These are phyloP conservation scores for Lepilemur septentrionalis DNA, from an alignment of 2,797 vertebrate genomes.

Conservation along the genomic window DNA sequence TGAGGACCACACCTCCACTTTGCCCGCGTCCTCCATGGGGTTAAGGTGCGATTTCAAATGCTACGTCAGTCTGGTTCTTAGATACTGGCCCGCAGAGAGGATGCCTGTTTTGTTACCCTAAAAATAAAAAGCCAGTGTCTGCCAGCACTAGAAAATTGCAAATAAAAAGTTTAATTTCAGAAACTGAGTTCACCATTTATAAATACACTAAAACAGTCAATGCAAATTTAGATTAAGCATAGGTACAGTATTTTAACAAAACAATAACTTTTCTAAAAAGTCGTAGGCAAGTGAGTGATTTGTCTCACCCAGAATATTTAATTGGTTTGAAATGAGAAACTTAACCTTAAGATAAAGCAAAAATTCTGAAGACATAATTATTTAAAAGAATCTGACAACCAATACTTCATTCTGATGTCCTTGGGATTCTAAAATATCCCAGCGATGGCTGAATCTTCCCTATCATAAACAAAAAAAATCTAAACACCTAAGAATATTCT, in stretches of 20 bases:
- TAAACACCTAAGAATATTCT: conserved; percentile 78
- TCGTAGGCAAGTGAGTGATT: conserved; percentile 80
- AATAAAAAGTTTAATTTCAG: conserved; percentile 91
- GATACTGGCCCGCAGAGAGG: not conserved
- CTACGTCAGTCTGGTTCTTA: not conserved
- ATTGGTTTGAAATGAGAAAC: conserved; percentile 78
- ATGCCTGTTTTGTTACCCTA: not conserved
- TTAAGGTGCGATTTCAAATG: not conserved
- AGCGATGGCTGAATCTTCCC: conserved; percentile 74
- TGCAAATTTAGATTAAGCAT: conserved; percentile 85
- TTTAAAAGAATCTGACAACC: conserved; percentile 75
- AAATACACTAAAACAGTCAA: conserved; percentile 89
- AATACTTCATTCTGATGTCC: conserved; percentile 67
- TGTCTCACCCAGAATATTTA: conserved; percentile 74
- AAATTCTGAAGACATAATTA: conserved; percentile 57
- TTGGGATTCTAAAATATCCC: conserved; percentile 63
- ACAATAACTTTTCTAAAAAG: conserved; percentile 82
- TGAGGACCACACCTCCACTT: not conserved
- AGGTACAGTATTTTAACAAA: conserved; percentile 86
- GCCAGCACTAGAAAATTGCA: conserved; percentile 85
- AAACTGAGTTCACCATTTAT: conserved; percentile 88
- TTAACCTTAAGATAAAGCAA: conserved; percentile 51
- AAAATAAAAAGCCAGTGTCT: conserved; percentile 77
- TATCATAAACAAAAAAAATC: conserved; percentile 63
- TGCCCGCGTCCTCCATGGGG: rapidly evolving